phyloP scores from a whole-genome alignment of 2,113 vertebrate genomes.

The Chiloscyllium plagiosum region DNA sequence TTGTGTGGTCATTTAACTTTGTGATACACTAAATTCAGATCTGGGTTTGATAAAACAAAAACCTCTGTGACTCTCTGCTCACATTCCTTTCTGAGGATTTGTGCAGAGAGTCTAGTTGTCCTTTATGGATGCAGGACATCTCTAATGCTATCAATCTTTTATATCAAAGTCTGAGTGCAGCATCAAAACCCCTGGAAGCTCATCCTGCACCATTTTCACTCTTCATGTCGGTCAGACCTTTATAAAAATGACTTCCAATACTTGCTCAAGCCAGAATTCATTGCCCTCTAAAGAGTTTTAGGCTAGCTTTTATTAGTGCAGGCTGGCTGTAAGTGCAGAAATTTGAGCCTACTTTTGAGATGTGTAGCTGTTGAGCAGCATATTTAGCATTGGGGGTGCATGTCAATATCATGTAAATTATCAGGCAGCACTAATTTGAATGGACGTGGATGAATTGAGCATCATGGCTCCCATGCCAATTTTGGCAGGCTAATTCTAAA shows the following conservation, averaged over 20 bases:
- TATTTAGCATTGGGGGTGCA: not conserved
- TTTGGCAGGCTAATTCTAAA: not conserved
- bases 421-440: not conserved
- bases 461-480: not conserved
- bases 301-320: not conserved
- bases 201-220: not conserved
- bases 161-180: not conserved
- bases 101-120: no score
- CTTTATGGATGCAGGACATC: no score
- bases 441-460: not conserved
- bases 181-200: not conserved
- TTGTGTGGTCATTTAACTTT: no score
- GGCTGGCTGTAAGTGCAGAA: not conserved
- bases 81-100: no score
- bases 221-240: not conserved
- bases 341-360: not conserved
- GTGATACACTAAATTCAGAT: no score
- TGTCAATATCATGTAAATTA: not conserved
- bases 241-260: not conserved
- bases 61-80: no score
- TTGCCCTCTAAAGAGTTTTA: not conserved
- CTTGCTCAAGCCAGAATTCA: not conserved
- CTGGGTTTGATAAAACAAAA: no score
- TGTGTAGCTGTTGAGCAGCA: not conserved
- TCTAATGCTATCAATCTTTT: not conserved